Percentiles rank a stretch among this genome's conserved stretches.
These are phyloP conservation scores for Echeneis naucrates DNA, from an alignment of 2,797 vertebrate genomes.

Conservation along the genomic window DNA sequence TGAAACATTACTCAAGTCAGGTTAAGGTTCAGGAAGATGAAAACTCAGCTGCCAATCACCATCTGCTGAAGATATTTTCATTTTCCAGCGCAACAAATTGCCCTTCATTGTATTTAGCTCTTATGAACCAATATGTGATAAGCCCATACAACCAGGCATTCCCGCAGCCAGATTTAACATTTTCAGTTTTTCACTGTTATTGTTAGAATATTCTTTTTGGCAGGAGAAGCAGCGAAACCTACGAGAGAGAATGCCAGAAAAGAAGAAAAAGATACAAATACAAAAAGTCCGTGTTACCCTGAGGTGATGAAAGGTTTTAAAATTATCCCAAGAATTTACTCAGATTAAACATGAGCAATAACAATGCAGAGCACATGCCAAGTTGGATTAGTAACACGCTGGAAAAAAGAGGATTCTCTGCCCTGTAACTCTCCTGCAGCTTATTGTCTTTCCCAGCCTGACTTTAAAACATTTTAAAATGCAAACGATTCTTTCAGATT, in stretches of 20 bases:
- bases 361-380: constrained; percentile 1
- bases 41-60: constrained; percentile 12
- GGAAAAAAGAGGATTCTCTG: constrained; percentile 12
- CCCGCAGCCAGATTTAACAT: background rate
- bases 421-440: background rate
- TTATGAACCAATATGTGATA: constrained; percentile 9
- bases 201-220: constrained; percentile 28
- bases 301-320: constrained; percentile 19
- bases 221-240: constrained; percentile 13
- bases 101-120: constrained; percentile 7
- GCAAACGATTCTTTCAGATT: too few relatives aligned
- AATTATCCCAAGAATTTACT: constrained; percentile 13
- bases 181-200: constrained; percentile 7
- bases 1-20: constrained; percentile 3
- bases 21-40: constrained; percentile 8
- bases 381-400: constrained; percentile 27
- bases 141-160: constrained; percentile 1
- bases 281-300: constrained; percentile 8
- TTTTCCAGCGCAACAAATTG: background rate
- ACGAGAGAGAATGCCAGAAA: constrained; percentile 11
- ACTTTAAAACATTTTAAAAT: background rate
- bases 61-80: constrained; percentile 1
- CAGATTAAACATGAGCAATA: constrained; percentile 28
- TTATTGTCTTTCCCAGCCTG: background rate
- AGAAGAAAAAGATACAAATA: background rate